phyloP scores from a whole-genome alignment of 2,113 vertebrate species.

The Gadus chalcogrammus region DNA sequence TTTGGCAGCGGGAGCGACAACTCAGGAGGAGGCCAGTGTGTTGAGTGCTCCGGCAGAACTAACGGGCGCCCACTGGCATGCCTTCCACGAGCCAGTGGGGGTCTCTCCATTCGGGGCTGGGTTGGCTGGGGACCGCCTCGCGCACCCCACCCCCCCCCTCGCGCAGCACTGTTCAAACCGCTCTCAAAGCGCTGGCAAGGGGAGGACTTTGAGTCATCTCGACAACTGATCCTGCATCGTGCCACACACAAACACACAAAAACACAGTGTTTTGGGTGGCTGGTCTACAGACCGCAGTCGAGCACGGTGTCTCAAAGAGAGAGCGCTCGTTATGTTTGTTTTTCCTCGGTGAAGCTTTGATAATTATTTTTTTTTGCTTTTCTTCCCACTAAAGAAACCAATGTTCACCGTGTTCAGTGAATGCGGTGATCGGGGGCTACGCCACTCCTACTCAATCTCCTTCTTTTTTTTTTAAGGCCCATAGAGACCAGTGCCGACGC shows the following conservation, averaged over 20 bases:
- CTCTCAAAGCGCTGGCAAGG: conserved; percentile 15
- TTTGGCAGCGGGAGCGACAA: conserved; percentile 20
- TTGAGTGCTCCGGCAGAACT: conserved; percentile 32
- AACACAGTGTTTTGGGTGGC: background rate
- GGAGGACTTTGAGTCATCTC: conserved; percentile 16
- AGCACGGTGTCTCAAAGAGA: conserved; percentile 8
- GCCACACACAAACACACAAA: conserved; percentile 40
- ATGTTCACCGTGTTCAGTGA: conserved; percentile 8
- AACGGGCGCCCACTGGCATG: conserved; percentile 18
- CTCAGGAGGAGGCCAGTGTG: conserved; percentile 14
- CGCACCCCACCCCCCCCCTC: background rate
- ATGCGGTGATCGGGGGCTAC: conserved; percentile 9
- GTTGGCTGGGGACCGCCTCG: conserved; percentile 5
- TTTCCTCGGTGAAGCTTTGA: conserved; percentile 19
- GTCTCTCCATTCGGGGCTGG: conserved; percentile 18
- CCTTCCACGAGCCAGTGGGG: conserved; percentile 28
- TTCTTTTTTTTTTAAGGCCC: conserved; percentile 49
- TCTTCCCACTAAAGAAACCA: conserved; percentile 69
- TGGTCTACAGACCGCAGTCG: conserved; percentile 30
- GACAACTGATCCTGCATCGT: conserved; percentile 27
- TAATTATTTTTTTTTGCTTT: conserved; percentile 61
- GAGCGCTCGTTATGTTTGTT: background rate
- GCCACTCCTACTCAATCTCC: conserved; percentile 9
- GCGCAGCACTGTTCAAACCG: conserved; percentile 30
- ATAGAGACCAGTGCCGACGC: conserved; percentile 61